phyloP scores from a whole-genome alignment of 2,888 invertebrate genomes.

The Saturnia japonica region DNA sequence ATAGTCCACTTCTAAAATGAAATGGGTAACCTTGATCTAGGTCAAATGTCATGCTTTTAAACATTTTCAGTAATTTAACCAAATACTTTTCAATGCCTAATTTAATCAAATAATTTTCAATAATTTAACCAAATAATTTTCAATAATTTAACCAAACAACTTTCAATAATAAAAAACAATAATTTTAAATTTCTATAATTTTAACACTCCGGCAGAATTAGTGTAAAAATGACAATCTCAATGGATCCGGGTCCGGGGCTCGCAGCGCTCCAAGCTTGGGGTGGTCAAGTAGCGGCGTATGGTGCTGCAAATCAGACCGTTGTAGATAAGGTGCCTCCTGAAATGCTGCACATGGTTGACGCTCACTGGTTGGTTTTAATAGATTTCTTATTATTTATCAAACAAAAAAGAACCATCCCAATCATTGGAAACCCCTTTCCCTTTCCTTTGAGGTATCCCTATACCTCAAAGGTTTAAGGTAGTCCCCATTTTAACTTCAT shows the following conservation, averaged over 20 bases:
- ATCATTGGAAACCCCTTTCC: too few relatives aligned
- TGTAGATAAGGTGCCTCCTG: slow-evolving; percentile 89
- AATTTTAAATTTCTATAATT: slow-evolving; percentile 39
- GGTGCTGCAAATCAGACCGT: slow-evolving; percentile 88
- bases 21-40: too few relatives aligned
- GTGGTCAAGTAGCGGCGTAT: slow-evolving; percentile 73
- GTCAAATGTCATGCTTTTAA: slow-evolving; percentile 13
- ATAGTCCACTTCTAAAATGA: too few relatives aligned
- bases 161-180: slow-evolving; percentile 12
- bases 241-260: slow-evolving; percentile 74
- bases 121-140: slow-evolving; percentile 17
- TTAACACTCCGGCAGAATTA: slow-evolving; percentile 1
- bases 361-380: slow-evolving; percentile 85
- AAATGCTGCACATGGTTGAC: slow-evolving; percentile 89
- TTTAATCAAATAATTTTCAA: too few relatives aligned
- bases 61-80: slow-evolving; percentile 15
- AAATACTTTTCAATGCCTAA: slow-evolving; percentile 22
- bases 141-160: too few relatives aligned
- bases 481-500: too few relatives aligned
- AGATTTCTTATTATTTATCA: background rate
- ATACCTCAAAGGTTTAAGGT: too few relatives aligned
- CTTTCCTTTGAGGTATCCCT: too few relatives aligned
- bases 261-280: slow-evolving; percentile 76
- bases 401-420: too few relatives aligned
- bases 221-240: slow-evolving; percentile 61